phyloP scores from a whole-genome alignment of 2,797 vertebrate species.

The Molothrus ater region DNA sequence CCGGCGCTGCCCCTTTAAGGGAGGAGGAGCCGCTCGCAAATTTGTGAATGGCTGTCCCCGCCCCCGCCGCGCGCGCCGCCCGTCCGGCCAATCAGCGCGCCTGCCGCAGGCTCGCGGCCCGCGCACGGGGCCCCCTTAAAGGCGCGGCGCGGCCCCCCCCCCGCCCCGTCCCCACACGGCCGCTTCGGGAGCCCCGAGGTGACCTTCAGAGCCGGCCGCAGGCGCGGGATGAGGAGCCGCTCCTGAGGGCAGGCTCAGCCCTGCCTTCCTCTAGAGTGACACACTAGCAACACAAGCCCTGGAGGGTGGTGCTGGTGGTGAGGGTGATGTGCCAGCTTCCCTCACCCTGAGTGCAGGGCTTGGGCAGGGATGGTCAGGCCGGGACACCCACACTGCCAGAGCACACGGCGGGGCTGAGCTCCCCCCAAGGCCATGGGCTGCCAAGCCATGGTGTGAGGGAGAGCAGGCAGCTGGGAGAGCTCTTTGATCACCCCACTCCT shows the following conservation, averaged over 20 bases:
- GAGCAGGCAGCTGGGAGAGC: background rate
- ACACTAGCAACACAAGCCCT: background rate
- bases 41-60: constrained; percentile 35
- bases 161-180: accelerated
- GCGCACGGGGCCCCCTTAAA: background rate
- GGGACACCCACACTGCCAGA: background rate
- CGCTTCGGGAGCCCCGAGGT: background rate
- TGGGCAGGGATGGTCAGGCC: background rate
- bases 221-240: background rate
- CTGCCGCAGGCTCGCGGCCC: background rate
- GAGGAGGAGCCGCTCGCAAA: background rate
- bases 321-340: accelerated
- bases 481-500: accelerated
- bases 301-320: accelerated
- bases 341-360: background rate
- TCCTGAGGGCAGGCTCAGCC: background rate
- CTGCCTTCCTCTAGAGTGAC: accelerated
- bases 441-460: accelerated
- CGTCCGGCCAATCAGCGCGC: constrained; percentile 18
- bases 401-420: background rate
- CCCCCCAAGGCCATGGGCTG: background rate
- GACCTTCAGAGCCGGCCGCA: background rate
- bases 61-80: background rate
- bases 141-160: background rate
- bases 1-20: background rate